Conservation (phyloP, 2,113 vertebrate genomes). For the Cavia aperea region DNA sequence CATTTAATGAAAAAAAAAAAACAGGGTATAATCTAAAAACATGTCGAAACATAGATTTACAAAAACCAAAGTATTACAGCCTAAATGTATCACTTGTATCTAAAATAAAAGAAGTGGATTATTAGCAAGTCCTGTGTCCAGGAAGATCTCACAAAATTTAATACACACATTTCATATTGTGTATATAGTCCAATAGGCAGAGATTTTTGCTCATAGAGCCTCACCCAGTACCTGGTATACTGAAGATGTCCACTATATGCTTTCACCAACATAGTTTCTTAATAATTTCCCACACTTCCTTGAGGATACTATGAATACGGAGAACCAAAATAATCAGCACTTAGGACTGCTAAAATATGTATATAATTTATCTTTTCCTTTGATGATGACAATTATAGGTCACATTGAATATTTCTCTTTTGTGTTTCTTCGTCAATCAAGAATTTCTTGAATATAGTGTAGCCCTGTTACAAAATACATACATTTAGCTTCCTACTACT, state of each 20-base stretch:
- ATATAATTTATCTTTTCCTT: conserved; percentile 11
- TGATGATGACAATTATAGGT: not conserved
- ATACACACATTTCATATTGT: not conserved
- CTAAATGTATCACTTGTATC: not conserved
- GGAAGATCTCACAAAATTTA: not conserved
- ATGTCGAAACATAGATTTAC: not conserved
- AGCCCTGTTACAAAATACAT: not conserved
- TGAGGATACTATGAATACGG: not conserved
- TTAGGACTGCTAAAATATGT: not conserved
- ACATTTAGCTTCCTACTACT: not conserved
- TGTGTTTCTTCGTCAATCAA: not conserved
- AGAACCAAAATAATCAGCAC: not conserved
- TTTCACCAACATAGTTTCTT: not conserved
- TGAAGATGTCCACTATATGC: not conserved
- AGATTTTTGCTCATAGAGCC: not conserved
- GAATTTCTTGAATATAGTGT: not conserved
- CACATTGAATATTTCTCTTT: not conserved
- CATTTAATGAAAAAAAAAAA: not conserved
- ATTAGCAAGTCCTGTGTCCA: not conserved
- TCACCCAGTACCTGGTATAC: not conserved
- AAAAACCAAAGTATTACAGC: not conserved
- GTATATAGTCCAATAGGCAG: not conserved
- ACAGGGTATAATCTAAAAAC: not conserved
- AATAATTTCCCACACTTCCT: not conserved
- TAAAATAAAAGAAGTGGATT: not conserved